phyloP scores from a whole-genome alignment of 2,113 vertebrate species.

The Gila orcuttii region DNA sequence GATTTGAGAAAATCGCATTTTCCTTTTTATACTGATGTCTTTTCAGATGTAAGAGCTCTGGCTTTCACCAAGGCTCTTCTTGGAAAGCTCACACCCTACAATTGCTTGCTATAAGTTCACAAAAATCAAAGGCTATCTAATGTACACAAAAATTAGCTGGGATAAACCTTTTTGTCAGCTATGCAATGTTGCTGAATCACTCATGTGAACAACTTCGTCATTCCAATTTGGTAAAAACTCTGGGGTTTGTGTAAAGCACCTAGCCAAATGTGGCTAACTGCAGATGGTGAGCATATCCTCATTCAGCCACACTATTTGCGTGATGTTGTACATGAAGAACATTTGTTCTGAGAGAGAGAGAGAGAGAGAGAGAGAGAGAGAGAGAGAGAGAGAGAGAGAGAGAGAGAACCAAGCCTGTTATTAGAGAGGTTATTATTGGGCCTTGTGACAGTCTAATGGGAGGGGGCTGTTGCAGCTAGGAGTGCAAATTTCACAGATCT shows the following conservation, averaged over 20 bases:
- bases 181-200: not conserved
- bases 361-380: constrained; percentile 14
- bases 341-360: constrained; percentile 30
- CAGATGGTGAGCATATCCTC: constrained; percentile 52
- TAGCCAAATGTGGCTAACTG: constrained; percentile 54
- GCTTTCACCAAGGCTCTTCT: not conserved
- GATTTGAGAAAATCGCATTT: not conserved
- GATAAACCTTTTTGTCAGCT: not conserved
- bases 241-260: constrained; percentile 32
- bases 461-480: constrained; percentile 46
- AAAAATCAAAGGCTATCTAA: constrained; percentile 43
- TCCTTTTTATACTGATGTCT: constrained; percentile 10
- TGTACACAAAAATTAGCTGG: constrained; percentile 12
- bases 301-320: constrained; percentile 55
- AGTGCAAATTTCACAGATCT: constrained; percentile 51
- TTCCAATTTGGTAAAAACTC: not conserved
- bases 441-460: constrained; percentile 57
- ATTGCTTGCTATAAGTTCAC: constrained; percentile 4
- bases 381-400: constrained; percentile 38
- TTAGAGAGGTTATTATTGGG: constrained; percentile 59
- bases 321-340: constrained; percentile 51
- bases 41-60: constrained; percentile 1
- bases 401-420: constrained; percentile 51
- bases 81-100: not conserved
- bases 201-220: not conserved